phyloP scores from a whole-genome alignment of 2,113 vertebrate species.

The Serilophus lunatus region DNA sequence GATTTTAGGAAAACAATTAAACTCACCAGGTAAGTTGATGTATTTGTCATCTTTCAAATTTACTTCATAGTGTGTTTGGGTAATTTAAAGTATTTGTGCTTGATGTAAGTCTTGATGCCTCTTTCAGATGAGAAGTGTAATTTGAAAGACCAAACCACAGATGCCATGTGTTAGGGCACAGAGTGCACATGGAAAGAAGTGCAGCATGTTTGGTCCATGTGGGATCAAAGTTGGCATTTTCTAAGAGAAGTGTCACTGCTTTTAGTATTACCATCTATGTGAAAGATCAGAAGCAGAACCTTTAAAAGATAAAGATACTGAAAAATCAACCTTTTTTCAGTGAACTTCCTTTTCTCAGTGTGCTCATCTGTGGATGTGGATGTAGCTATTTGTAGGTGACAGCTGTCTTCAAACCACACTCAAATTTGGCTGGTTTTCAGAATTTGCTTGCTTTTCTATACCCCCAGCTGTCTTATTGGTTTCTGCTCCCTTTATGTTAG shows the following conservation, averaged over 20 bases:
- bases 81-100: neutral
- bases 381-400: neutral
- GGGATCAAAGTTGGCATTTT: neutral
- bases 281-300: neutral
- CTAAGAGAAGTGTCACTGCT: neutral
- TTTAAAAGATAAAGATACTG: neutral
- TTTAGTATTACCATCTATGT: neutral
- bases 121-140: neutral
- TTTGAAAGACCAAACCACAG: neutral
- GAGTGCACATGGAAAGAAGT: neutral
- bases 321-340: neutral
- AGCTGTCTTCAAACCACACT: neutral
- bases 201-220: neutral
- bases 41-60: constrained; percentile 9
- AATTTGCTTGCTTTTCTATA: neutral
- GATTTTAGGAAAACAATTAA: constrained; percentile 87
- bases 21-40: constrained; percentile 77
- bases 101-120: neutral
- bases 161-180: neutral
- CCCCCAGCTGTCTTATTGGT: neutral
- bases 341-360: neutral
- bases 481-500: neutral
- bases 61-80: neutral
- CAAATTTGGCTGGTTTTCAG: neutral
- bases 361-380: neutral